Conservation (phyloP, 2,113 vertebrate genomes). For the Tylochromis polylepis region DNA sequence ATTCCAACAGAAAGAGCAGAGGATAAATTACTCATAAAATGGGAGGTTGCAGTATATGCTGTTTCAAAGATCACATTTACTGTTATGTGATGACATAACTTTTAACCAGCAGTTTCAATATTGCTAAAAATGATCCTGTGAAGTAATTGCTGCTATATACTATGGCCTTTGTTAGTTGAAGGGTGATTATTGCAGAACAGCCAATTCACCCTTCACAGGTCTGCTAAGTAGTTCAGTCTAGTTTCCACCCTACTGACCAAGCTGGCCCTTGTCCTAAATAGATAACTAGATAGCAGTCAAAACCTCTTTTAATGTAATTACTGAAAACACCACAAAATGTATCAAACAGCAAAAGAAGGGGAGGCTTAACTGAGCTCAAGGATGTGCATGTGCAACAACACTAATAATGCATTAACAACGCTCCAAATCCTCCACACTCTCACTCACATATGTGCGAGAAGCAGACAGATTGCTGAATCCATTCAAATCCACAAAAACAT, state of each 20-base stretch:
- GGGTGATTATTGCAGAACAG: background rate
- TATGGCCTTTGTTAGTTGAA: background rate
- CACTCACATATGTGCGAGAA: background rate
- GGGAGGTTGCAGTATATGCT: background rate
- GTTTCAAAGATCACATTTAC: slow-evolving; percentile 31
- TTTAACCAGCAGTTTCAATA: background rate
- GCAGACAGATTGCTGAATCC: background rate
- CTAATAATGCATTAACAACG: background rate
- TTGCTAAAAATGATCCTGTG: background rate
- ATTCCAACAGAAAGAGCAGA: slow-evolving; percentile 43
- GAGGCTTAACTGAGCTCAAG: background rate
- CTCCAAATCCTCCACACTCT: background rate
- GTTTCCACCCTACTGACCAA: background rate
- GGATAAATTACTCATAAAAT: slow-evolving; percentile 19
- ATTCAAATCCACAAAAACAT: background rate
- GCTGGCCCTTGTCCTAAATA: background rate
- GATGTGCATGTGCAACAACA: background rate
- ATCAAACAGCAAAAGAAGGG: background rate
- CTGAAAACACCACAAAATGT: background rate
- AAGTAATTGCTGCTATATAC: background rate
- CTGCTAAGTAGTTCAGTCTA: background rate
- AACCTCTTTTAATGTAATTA: background rate
- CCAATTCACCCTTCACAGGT: background rate
- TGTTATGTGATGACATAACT: background rate
- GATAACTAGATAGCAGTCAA: background rate